Evolutionary conservation across 1,140 invertebrate genomes (phyloP).

Genomic region (Gerris buenoi): DNA sequence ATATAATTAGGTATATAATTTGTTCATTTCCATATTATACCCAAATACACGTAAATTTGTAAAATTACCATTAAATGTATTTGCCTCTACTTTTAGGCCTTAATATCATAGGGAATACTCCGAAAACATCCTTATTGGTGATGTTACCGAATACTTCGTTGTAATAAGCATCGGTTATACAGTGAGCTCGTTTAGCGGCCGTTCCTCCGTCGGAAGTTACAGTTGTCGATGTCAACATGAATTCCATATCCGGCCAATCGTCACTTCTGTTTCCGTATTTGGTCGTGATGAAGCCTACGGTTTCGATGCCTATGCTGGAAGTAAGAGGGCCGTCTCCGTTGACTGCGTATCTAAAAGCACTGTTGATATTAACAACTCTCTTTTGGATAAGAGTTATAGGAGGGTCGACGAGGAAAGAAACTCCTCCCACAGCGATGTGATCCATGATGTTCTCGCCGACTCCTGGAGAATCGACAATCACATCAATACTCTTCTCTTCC

Average conservation of each 20-base stretch:
- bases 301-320: slow-evolving; percentile 64
- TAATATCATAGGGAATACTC: slow-evolving; percentile 71
- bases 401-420: slow-evolving; percentile 62
- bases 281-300: slow-evolving; percentile 69
- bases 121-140: slow-evolving; percentile 55
- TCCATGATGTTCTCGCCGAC: slow-evolving; percentile 72
- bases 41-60: too few relatives aligned
- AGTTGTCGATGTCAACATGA: slow-evolving; percentile 69
- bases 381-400: slow-evolving; percentile 58
- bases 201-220: slow-evolving; percentile 55
- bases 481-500: slow-evolving; percentile 35
- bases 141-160: slow-evolving; percentile 51
- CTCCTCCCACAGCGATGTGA: slow-evolving; percentile 61
- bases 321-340: slow-evolving; percentile 66
- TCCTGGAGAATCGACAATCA: slow-evolving; percentile 44
- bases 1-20: too few relatives aligned
- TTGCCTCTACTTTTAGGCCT: slow-evolving; percentile 74
- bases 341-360: slow-evolving; percentile 57
- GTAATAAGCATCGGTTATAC: slow-evolving; percentile 62
- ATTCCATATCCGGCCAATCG: slow-evolving; percentile 81
- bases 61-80: too few relatives aligned
- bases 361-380: slow-evolving; percentile 57
- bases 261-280: slow-evolving; percentile 68
- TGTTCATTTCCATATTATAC: too few relatives aligned
- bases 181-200: slow-evolving; percentile 56